Percentiles rank a stretch among this genome's conserved stretches.
Evolutionary conservation across 2,797 vertebrate species (phyloP).

Genomic region (Selene dorsalis): DNA sequence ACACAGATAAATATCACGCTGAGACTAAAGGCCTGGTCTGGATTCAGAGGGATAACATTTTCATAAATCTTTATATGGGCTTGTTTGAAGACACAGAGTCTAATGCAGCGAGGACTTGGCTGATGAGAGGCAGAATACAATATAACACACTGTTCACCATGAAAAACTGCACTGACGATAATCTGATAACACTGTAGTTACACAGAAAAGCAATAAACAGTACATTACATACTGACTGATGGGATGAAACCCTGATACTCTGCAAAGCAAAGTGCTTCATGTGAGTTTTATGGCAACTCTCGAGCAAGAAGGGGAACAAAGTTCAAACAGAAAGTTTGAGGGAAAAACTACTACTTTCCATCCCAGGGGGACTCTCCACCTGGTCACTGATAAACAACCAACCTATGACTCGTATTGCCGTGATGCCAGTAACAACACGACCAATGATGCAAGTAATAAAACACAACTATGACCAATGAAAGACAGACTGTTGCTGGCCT

Average conservation of each 20-base stretch:
- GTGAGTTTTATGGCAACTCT: neutral
- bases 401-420: conserved; percentile 20
- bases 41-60: conserved; percentile 17
- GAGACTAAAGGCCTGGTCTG: conserved; percentile 9
- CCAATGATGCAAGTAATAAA: conserved; percentile 28
- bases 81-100: conserved; percentile 28
- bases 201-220: conserved; percentile 77
- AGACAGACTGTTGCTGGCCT: conserved; percentile 40
- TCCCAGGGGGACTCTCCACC: neutral
- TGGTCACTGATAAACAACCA: neutral
- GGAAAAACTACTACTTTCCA: neutral
- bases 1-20: conserved; percentile 8
- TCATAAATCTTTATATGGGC: conserved; percentile 4
- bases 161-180: conserved; percentile 63
- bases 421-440: conserved; percentile 26
- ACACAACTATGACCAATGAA: conserved; percentile 36
- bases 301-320: conserved; percentile 16
- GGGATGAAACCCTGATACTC: conserved; percentile 54
- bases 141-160: conserved; percentile 45
- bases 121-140: conserved; percentile 45
- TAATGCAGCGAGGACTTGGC: conserved; percentile 36
- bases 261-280: conserved; percentile 38
- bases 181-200: conserved; percentile 71
- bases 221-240: conserved; percentile 71
- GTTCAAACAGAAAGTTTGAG: conserved; percentile 7